phyloP scores from a whole-genome alignment of 2,797 vertebrate species.

The Gadopsis bispinosus region DNA sequence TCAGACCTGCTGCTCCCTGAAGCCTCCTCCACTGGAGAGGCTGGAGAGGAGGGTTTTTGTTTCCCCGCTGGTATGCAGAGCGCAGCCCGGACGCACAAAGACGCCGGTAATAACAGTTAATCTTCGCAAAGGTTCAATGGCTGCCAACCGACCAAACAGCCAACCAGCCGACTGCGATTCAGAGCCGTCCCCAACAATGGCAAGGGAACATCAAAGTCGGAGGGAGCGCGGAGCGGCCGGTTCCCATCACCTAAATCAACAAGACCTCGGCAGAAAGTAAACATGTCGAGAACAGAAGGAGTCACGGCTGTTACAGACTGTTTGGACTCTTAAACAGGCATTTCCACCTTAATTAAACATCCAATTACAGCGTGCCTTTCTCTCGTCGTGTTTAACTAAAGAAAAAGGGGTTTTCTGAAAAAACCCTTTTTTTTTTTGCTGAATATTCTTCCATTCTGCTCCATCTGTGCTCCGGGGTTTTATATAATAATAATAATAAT shows the following conservation, averaged over 20 bases:
- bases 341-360: conserved; percentile 35
- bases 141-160: conserved; percentile 59
- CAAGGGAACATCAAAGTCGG: conserved; percentile 60
- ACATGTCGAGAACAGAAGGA: conserved; percentile 29
- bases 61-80: conserved; percentile 75
- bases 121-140: conserved; percentile 78
- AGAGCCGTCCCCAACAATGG: conserved; percentile 62
- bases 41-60: conserved; percentile 78
- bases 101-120: conserved; percentile 79
- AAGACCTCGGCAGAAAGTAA: conserved; percentile 54
- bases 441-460: background rate
- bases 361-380: conserved; percentile 18
- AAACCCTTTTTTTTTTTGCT: background rate
- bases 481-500: too few relatives aligned
- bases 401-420: background rate
- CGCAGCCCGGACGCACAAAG: conserved; percentile 67
- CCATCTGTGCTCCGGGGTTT: background rate
- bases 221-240: conserved; percentile 48
- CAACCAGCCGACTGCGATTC: conserved; percentile 54
- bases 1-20: conserved; percentile 78
- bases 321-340: conserved; percentile 21
- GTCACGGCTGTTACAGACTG: conserved; percentile 4
- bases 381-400: background rate
- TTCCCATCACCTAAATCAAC: conserved; percentile 77
- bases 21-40: conserved; percentile 80